Conservation (phyloP, 2,113 vertebrate genomes). For the Rhinoderma darwinii region DNA sequence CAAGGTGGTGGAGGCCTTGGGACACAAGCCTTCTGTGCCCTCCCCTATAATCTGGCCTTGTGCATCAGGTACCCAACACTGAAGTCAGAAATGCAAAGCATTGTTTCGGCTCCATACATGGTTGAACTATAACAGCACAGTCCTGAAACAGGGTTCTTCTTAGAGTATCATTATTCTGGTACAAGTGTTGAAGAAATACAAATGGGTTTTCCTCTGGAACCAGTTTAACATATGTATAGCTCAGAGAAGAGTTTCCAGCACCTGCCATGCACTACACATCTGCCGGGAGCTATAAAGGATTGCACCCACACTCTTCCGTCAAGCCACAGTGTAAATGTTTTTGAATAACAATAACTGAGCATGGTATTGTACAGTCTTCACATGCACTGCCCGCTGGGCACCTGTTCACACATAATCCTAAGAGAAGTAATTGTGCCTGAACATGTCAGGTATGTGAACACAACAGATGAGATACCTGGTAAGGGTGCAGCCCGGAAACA, state of each 20-base stretch:
- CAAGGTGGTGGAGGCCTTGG: too few relatives aligned
- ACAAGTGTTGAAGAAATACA: neutral
- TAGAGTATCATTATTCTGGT: neutral
- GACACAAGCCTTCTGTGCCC: too few relatives aligned
- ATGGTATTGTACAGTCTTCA: neutral
- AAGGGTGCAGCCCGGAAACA: constrained; percentile 22
- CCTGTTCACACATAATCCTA: constrained; percentile 13
- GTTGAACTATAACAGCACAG: neutral
- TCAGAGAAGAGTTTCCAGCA: neutral
- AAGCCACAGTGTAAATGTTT: neutral
- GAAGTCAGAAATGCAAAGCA: too few relatives aligned
- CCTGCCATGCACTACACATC: neutral
- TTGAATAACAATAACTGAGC: neutral
- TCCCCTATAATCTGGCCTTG: too few relatives aligned
- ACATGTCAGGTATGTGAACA: constrained; percentile 1
- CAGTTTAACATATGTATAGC: neutral
- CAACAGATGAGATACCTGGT: neutral
- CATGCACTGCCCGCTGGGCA: neutral
- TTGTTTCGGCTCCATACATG: neutral
- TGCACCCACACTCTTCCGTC: constrained; percentile 3
- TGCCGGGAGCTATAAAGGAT: neutral
- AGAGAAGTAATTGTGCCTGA: neutral
- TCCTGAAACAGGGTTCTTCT: neutral
- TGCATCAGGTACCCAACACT: too few relatives aligned
- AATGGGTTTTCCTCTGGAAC: neutral